phyloP scores from a whole-genome alignment of 2,797 vertebrate species.

The Carapus acus region DNA sequence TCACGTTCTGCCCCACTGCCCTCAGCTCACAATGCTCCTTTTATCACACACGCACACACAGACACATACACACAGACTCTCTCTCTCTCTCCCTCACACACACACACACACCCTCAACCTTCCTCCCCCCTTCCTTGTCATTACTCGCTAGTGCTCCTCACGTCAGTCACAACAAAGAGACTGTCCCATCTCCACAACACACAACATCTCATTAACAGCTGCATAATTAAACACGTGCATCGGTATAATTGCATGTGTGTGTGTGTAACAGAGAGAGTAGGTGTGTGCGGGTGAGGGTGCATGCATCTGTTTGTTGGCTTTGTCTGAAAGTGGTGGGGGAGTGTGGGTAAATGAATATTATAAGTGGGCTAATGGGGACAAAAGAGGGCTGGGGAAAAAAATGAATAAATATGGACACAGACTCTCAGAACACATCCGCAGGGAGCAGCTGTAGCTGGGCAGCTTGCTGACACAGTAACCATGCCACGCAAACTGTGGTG shows the following conservation, averaged over 20 bases:
- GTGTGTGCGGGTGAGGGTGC: constrained; percentile 34
- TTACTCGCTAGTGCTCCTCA: constrained; percentile 34
- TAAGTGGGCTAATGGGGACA: constrained; percentile 41
- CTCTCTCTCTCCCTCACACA: constrained; percentile 1
- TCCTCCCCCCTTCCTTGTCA: constrained; percentile 18
- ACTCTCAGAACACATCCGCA: neutral
- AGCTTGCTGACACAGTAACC: constrained; percentile 24
- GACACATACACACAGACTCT: constrained; percentile 4
- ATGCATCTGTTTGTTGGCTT: constrained; percentile 58
- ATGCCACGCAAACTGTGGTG: constrained; percentile 70
- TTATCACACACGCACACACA: neutral
- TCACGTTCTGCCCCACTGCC: constrained; percentile 5
- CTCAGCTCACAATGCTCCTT: constrained; percentile 22
- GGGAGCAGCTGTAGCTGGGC: constrained; percentile 32
- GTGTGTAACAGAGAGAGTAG: constrained; percentile 10
- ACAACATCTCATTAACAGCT: constrained; percentile 60
- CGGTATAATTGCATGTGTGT: constrained; percentile 11
- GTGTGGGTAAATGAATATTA: constrained; percentile 58
- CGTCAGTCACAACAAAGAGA: constrained; percentile 59
- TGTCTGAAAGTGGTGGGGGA: constrained; percentile 63
- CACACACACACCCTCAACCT: constrained; percentile 4
- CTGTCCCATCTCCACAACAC: constrained; percentile 39
- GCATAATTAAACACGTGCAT: constrained; percentile 63
- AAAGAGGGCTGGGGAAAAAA: constrained; percentile 35
- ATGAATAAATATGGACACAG: constrained; percentile 11